Conservation (phyloP, 2,113 vertebrate genomes). For the Epinephelus moara region DNA sequence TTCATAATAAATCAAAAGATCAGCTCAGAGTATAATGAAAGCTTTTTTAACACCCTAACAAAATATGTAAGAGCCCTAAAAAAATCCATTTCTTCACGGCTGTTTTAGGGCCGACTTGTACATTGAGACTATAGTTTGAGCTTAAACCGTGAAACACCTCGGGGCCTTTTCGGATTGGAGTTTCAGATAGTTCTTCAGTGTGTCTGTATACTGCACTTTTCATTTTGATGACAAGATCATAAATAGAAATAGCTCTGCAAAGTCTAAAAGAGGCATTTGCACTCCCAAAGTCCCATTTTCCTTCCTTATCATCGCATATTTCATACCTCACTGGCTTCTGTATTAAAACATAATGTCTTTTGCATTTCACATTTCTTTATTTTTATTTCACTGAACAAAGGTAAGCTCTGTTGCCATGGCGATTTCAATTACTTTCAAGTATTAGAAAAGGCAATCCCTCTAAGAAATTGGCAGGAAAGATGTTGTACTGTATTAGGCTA, state of each 20-base stretch:
- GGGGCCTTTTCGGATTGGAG: slow-evolving; percentile 29
- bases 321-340: slow-evolving; percentile 73
- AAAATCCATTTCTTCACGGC: slow-evolving; percentile 41
- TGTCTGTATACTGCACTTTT: slow-evolving; percentile 51
- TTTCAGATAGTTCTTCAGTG: slow-evolving; percentile 9
- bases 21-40: slow-evolving; percentile 32
- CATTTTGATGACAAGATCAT: slow-evolving; percentile 59
- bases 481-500: slow-evolving; percentile 44
- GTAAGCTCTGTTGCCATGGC: slow-evolving; percentile 73
- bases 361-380: slow-evolving; percentile 70
- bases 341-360: slow-evolving; percentile 76
- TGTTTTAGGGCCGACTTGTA: slow-evolving; percentile 36
- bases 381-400: slow-evolving; percentile 73
- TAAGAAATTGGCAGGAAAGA: slow-evolving; percentile 50
- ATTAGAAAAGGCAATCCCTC: slow-evolving; percentile 63
- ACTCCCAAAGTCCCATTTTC: slow-evolving; percentile 62
- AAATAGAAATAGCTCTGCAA: slow-evolving; percentile 58
- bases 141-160: slow-evolving; percentile 56
- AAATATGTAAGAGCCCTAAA: slow-evolving; percentile 57
- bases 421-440: slow-evolving; percentile 73
- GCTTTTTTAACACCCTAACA: slow-evolving; percentile 33
- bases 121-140: slow-evolving; percentile 44
- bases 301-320: slow-evolving; percentile 62
- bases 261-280: slow-evolving; percentile 60
- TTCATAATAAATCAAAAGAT: slow-evolving; percentile 66